phyloP scores from a whole-genome alignment of 2,113 vertebrate genomes.

The Tylochromis polylepis region DNA sequence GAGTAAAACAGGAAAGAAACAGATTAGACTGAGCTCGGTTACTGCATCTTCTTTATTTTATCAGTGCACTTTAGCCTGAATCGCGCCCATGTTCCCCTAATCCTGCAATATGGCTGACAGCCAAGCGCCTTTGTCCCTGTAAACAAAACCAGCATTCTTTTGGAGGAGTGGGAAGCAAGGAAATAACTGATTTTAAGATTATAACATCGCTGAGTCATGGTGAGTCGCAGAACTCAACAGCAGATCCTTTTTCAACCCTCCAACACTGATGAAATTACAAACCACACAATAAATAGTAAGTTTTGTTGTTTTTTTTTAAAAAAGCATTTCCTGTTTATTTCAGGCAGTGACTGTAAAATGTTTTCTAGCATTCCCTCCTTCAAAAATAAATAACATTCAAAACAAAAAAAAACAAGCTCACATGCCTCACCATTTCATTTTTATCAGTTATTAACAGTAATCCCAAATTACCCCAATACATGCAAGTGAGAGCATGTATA shows the following conservation, averaged over 20 bases:
- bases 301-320: background rate
- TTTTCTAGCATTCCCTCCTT: background rate
- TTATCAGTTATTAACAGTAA: background rate
- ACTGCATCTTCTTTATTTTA: background rate
- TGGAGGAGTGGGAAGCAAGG: background rate
- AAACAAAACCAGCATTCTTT: background rate
- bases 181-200: background rate
- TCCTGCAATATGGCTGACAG: background rate
- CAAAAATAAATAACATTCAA: background rate
- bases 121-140: background rate
- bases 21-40: background rate
- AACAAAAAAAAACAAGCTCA: background rate
- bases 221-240: background rate
- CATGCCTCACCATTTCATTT: background rate
- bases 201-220: conserved; percentile 45
- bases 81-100: fast-evolving
- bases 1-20: background rate
- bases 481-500: background rate
- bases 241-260: background rate
- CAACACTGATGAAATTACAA: background rate
- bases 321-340: background rate
- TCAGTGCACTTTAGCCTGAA: background rate
- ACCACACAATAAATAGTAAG: background rate
- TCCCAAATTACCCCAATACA: background rate
- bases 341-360: background rate